Percentiles rank a stretch among this genome's conserved stretches.
These are phyloP conservation scores for Notothenia rossii DNA, from an alignment of 2,113 vertebrate species.

Conservation along the genomic window DNA sequence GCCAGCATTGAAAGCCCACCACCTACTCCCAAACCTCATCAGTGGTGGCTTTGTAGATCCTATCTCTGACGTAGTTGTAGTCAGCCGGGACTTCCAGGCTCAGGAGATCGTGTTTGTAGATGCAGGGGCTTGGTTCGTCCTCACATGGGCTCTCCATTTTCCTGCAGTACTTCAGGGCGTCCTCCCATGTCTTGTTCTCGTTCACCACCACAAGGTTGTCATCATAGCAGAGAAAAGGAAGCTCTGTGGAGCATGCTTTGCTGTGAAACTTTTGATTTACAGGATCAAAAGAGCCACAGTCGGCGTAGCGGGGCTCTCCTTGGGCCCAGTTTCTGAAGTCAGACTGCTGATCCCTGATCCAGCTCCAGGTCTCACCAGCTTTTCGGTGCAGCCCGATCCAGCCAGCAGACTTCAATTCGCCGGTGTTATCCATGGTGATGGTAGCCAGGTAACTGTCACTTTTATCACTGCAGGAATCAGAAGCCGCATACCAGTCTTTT, in stretches of 20 bases:
- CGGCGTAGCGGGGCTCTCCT: background rate
- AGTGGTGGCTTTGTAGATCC: constrained; percentile 20
- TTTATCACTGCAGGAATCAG: background rate
- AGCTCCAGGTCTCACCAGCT: constrained; percentile 6
- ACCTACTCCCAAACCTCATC: constrained; percentile 51
- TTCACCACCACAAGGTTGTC: constrained; percentile 59
- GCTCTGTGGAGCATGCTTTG: background rate
- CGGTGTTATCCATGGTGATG: accelerated
- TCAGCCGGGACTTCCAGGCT: background rate
- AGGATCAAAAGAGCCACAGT: background rate
- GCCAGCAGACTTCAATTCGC: accelerated
- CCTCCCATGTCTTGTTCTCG: constrained; percentile 66
- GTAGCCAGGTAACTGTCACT: background rate
- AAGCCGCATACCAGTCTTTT: background rate
- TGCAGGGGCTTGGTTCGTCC: accelerated
- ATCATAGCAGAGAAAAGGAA: background rate
- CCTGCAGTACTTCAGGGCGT: constrained; percentile 48
- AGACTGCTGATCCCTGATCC: accelerated
- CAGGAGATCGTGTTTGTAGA: background rate
- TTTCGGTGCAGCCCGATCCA: constrained; percentile 44
- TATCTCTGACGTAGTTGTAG: constrained; percentile 20
- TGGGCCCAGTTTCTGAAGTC: constrained; percentile 24
- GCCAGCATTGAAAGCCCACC: background rate
- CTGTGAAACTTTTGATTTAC: accelerated
- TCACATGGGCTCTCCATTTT: background rate